Percentiles rank a stretch among this genome's conserved stretches.
These are phyloP conservation scores for Temnothorax nylanderi DNA, from an alignment of 1,140 invertebrate genomes.

Conservation along the genomic window DNA sequence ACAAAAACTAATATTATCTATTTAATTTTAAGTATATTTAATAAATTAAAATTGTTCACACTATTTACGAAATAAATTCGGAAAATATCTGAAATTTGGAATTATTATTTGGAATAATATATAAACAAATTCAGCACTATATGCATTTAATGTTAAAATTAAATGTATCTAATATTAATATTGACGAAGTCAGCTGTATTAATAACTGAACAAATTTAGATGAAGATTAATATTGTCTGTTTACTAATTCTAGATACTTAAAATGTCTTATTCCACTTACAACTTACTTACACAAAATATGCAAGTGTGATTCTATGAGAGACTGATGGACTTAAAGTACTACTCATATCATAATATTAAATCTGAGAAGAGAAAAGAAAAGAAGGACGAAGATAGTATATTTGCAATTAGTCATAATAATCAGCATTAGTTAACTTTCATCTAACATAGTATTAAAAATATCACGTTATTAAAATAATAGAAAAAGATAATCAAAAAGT, in stretches of 20 bases:
- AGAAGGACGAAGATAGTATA: not conserved
- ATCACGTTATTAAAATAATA: too few species aligned
- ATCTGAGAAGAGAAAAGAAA: not conserved
- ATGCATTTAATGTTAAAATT: not conserved
- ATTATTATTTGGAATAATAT: too few species aligned
- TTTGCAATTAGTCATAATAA: too few species aligned
- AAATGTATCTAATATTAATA: not conserved
- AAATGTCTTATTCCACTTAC: slow-evolving; percentile 61
- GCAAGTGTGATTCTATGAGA: not conserved
- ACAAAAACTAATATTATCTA: not conserved
- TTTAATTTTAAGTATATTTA: not conserved
- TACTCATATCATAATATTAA: too few species aligned
- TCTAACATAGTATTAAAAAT: too few species aligned
- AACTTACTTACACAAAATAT: slow-evolving; percentile 53
- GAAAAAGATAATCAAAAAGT: too few species aligned
- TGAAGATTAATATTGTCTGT: not conserved
- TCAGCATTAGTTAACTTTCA: too few species aligned
- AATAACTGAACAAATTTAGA: not conserved
- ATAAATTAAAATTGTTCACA: not conserved
- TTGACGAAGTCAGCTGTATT: not conserved
- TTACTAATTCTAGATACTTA: slow-evolving; percentile 61
- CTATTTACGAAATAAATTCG: too few species aligned
- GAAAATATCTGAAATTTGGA: too few species aligned
- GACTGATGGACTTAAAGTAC: not conserved
- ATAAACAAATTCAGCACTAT: not conserved